Conservation (phyloP, 2,113 vertebrate species). For the Rhombomys opimus region DNA sequence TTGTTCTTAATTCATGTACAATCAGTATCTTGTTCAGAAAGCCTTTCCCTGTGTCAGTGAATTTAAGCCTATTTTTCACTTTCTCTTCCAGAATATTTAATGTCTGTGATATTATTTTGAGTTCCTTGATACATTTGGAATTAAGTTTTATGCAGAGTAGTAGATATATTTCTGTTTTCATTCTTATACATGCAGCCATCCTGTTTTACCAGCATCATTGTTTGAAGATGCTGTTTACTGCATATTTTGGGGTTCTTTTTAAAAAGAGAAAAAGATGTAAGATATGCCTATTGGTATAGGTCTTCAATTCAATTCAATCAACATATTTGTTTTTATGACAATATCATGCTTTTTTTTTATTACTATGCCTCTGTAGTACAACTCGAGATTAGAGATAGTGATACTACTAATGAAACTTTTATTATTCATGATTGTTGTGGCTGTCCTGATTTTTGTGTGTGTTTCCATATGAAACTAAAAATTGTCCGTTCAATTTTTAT, state of each 20-base stretch:
- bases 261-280: neutral
- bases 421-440: neutral
- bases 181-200: neutral
- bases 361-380: neutral
- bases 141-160: neutral
- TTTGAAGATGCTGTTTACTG: neutral
- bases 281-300: neutral
- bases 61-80: neutral
- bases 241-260: neutral
- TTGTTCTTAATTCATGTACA: neutral
- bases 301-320: neutral
- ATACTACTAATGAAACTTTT: neutral
- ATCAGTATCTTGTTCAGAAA: neutral
- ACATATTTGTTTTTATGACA: neutral
- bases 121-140: neutral
- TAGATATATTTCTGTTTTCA: neutral
- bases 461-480: neutral
- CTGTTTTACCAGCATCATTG: neutral
- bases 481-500: neutral
- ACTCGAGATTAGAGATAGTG: neutral
- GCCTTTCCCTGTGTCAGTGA: neutral
- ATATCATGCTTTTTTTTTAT: neutral
- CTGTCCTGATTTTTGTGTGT: neutral
- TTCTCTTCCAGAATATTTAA: neutral
- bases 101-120: neutral